A percentile compares a stretch with the other conserved stretches of the same genome.
phyloP scores from a whole-genome alignment of 2,888 invertebrate genomes.

The Nomada fucata region DNA sequence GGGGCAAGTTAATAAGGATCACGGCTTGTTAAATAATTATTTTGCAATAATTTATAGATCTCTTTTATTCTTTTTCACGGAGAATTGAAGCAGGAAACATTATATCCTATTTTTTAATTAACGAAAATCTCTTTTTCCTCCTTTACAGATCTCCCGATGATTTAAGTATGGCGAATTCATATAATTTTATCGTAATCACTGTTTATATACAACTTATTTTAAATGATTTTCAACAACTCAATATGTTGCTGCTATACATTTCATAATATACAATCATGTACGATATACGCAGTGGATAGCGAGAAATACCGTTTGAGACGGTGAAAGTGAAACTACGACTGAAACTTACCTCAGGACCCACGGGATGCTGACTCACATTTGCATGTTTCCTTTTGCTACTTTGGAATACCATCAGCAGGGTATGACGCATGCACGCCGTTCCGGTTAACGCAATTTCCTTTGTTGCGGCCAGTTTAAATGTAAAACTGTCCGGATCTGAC shows the following conservation, averaged over 20 bases:
- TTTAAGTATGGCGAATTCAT: too few species aligned
- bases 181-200: too few species aligned
- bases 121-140: too few species aligned
- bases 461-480: slow-evolving; percentile 20
- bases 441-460: slow-evolving; percentile 47
- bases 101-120: too few species aligned
- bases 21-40: too few species aligned
- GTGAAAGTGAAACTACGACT: slow-evolving; percentile 67
- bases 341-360: slow-evolving; percentile 39
- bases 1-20: too few species aligned
- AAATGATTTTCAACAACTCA: not conserved
- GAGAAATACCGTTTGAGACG: slow-evolving; percentile 44
- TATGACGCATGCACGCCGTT: slow-evolving; percentile 39
- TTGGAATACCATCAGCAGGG: not conserved
- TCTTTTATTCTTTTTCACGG: too few species aligned
- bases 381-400: slow-evolving; percentile 9
- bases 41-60: too few species aligned
- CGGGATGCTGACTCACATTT: slow-evolving; percentile 45
- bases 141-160: too few species aligned
- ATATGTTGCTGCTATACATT: too few species aligned
- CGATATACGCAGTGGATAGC: not conserved
- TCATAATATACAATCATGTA: too few species aligned
- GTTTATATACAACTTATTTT: not conserved
- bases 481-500: slow-evolving; percentile 12
- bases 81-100: too few species aligned